These are phyloP conservation scores for Chaetodon auriga DNA, from an alignment of 2,113 vertebrate species.

Conservation along the genomic window DNA sequence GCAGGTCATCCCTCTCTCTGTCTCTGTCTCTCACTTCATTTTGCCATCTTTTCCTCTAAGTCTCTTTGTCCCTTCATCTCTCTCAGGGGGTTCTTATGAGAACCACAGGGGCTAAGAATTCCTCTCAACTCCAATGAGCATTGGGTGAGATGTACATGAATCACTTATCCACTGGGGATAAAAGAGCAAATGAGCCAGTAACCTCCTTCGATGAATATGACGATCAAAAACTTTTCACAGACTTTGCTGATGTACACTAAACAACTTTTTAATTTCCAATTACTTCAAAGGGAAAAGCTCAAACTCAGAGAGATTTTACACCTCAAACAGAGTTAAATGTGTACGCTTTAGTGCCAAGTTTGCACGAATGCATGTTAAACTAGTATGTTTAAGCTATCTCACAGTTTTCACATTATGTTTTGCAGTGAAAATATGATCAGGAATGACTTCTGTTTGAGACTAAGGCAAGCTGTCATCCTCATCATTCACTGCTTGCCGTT, in stretches of 20 bases:
- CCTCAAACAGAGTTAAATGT: neutral
- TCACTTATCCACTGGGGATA: constrained; percentile 18
- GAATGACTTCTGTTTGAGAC: neutral
- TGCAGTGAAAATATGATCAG: neutral
- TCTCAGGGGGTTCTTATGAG: constrained; percentile 10
- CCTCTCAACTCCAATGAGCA: constrained; percentile 10
- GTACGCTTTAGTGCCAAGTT: neutral
- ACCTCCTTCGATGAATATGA: neutral
- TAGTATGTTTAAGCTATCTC: neutral
- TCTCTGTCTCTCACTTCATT: constrained; percentile 31
- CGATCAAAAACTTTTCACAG: neutral
- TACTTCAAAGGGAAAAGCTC: neutral
- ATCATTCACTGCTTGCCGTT: constrained; percentile 10
- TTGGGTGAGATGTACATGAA: constrained; percentile 36
- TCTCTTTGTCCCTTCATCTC: constrained; percentile 13
- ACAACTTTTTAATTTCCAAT: neutral
- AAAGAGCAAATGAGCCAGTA: neutral
- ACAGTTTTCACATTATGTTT: neutral
- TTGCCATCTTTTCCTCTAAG: constrained; percentile 3
- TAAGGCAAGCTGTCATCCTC: constrained; percentile 7
- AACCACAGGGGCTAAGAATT: constrained; percentile 38
- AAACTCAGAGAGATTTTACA: neutral
- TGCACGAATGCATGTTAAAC: neutral
- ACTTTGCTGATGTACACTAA: neutral
- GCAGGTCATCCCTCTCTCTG: constrained; percentile 53